A percentile compares a stretch with the other conserved stretches of the same genome.
phyloP scores from a whole-genome alignment of 2,113 vertebrate species.

The Furnarius figulus region DNA sequence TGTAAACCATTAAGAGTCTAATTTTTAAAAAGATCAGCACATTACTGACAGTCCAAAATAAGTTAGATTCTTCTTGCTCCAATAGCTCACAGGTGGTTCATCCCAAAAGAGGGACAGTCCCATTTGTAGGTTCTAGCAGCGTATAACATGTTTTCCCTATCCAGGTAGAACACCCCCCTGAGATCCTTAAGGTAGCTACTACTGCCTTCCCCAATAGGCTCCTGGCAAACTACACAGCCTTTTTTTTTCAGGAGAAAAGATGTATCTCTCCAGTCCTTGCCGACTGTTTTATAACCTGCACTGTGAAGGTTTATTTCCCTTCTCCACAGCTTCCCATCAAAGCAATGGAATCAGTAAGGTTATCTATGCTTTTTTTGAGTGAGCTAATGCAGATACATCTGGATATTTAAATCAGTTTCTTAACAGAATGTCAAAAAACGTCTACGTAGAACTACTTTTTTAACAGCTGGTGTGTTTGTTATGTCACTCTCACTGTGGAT shows the following conservation, averaged over 20 bases:
- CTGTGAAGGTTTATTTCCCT: not conserved
- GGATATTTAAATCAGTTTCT: constrained; percentile 38
- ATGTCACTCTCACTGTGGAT: not conserved
- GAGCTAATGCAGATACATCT: not conserved
- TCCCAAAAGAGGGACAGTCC: not conserved
- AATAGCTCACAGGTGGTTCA: not conserved
- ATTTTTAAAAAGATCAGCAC: not conserved
- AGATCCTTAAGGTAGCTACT: not conserved
- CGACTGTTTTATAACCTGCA: not conserved
- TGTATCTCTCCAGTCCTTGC: not conserved
- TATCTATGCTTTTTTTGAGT: not conserved
- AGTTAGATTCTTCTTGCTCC: not conserved
- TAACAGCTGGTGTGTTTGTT: constrained; percentile 26
- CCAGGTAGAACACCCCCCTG: not conserved
- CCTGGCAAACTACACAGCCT: not conserved
- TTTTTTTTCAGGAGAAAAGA: not conserved
- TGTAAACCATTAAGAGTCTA: not conserved
- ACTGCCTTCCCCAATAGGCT: not conserved
- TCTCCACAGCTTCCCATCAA: not conserved
- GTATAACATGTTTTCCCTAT: not conserved
- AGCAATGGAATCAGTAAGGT: not conserved
- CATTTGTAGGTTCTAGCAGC: not conserved
- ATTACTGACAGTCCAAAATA: not conserved
- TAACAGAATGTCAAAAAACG: not conserved
- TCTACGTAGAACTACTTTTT: not conserved